Conservation (phyloP, 2,888 invertebrate genomes). For the Coelinius sp. region DNA sequence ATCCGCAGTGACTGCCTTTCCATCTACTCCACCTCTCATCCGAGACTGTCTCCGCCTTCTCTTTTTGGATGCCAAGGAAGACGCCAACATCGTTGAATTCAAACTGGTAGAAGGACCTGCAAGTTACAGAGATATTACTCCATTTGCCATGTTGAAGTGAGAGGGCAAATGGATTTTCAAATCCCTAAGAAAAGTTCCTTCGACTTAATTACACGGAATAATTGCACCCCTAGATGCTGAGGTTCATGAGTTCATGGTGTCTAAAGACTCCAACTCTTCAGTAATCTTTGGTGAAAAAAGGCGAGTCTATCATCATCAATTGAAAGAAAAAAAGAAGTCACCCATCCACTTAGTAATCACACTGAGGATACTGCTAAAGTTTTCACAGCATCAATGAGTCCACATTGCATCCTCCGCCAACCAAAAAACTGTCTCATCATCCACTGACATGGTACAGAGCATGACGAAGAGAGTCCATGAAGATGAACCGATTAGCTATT, state of each 20-base stretch:
- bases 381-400: too few relatives aligned
- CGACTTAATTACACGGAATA: slow-evolving; percentile 77
- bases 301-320: slow-evolving; percentile 13
- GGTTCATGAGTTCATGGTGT: slow-evolving; percentile 44
- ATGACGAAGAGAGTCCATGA: not conserved
- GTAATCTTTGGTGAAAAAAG: slow-evolving; percentile 12
- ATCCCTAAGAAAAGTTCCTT: slow-evolving; percentile 72
- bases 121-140: slow-evolving; percentile 25
- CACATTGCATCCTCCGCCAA: too few relatives aligned
- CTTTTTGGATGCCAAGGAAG: slow-evolving; percentile 1
- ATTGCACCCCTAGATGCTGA: slow-evolving; percentile 69
- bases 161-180: slow-evolving; percentile 51
- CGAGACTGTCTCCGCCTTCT: slow-evolving; percentile 44
- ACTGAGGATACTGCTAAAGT: too few relatives aligned
- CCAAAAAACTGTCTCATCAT: too few relatives aligned
- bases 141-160: slow-evolving; percentile 37
- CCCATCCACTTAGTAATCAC: too few relatives aligned
- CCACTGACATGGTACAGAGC: not conserved
- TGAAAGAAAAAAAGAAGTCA: too few relatives aligned
- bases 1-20: slow-evolving; percentile 47
- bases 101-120: not conserved
- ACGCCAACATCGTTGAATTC: not conserved
- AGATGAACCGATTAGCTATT: not conserved
- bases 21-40: slow-evolving; percentile 43
- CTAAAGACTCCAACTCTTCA: slow-evolving; percentile 17